These are phyloP conservation scores for Chiridota heheva DNA, from an alignment of 35 echinoderm and acorn worm genomes.

Conservation along the genomic window DNA sequence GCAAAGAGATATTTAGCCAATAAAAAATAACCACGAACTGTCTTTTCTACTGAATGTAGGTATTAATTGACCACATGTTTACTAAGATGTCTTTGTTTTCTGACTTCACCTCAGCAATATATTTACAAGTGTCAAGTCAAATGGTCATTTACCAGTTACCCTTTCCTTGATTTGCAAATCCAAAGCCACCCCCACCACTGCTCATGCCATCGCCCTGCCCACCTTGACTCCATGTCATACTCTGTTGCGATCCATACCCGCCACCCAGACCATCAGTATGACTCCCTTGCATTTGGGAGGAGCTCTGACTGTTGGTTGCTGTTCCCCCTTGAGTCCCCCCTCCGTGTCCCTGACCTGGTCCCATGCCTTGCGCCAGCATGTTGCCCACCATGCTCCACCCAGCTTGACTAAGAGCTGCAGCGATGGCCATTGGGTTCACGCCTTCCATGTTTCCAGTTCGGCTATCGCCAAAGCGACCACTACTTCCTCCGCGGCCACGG, in stretches of 20 bases:
- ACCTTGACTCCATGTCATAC: conserved; percentile 30
- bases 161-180: too few relatives aligned
- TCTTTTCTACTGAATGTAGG: too few relatives aligned
- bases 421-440: conserved; percentile 24
- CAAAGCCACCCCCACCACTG: too few relatives aligned
- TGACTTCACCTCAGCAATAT: too few relatives aligned
- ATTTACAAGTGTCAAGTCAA: too few relatives aligned
- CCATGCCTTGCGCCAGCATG: background rate
- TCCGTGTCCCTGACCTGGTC: background rate
- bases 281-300: background rate
- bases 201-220: too few relatives aligned
- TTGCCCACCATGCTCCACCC: conserved; percentile 31
- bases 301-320: background rate
- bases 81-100: too few relatives aligned
- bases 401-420: conserved; percentile 33
- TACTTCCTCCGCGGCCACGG: background rate
- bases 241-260: conserved; percentile 13
- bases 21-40: too few relatives aligned
- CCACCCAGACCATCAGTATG: conserved; percentile 24
- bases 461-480: background rate
- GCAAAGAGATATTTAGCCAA: too few relatives aligned
- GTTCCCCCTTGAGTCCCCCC: background rate
- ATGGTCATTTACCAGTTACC: too few relatives aligned
- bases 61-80: too few relatives aligned
- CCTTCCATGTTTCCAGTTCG: conserved; percentile 22